Evolutionary conservation across 1,140 invertebrate species (phyloP).

Genomic region (Drosophila kurseongensis): DNA sequence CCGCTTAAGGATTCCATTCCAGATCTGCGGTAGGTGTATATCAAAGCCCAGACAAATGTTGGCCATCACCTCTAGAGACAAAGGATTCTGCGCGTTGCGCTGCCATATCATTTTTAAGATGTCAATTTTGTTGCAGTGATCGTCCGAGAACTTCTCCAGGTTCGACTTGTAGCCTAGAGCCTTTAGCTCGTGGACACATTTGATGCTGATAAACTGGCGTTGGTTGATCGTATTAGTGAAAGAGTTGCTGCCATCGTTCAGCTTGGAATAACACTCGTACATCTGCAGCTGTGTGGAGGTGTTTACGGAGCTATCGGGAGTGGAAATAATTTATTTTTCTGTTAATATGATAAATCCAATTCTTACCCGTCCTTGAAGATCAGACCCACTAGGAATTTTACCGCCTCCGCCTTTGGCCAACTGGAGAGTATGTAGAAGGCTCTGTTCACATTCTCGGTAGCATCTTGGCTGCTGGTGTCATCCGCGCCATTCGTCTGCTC

Average conservation of each 20-base stretch:
- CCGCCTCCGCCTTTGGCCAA: conserved; percentile 68
- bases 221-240: conserved; percentile 74
- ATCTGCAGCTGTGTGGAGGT: conserved; percentile 81
- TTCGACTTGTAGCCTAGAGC: conserved; percentile 80
- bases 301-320: conserved; percentile 52
- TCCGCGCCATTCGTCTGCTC: conserved; percentile 19
- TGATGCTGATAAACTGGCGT: conserved; percentile 77
- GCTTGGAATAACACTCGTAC: conserved; percentile 81
- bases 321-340: neutral
- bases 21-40: conserved; percentile 77
- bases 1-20: conserved; percentile 83
- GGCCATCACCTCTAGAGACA: conserved; percentile 76
- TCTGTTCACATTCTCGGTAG: conserved; percentile 76
- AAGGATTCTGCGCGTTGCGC: conserved; percentile 73
- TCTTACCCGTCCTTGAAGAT: conserved; percentile 76
- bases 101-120: conserved; percentile 82
- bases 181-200: conserved; percentile 80
- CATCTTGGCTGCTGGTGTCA: conserved; percentile 24
- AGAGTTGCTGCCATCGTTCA: conserved; percentile 73
- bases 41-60: conserved; percentile 82
- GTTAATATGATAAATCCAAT: neutral
- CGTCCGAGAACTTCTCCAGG: conserved; percentile 72
- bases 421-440: conserved; percentile 78
- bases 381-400: conserved; percentile 67
- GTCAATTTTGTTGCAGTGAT: conserved; percentile 75